Evolutionary conservation across 2,888 invertebrate species (phyloP).

Genomic region (Coelogynopora nodosa): DNA sequence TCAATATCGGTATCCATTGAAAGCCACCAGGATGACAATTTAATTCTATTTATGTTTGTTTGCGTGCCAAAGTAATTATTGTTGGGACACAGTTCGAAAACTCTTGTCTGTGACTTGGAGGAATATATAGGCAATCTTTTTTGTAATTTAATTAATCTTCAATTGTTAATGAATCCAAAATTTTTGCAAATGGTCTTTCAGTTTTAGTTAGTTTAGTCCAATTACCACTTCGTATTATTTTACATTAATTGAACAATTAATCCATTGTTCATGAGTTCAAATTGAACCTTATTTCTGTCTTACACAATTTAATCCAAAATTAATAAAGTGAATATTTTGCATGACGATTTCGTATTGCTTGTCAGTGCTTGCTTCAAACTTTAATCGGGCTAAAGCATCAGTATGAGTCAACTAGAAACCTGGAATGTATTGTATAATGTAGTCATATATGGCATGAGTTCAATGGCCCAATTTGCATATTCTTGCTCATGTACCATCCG

Average conservation of each 20-base stretch:
- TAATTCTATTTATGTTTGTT: conserved; percentile 14
- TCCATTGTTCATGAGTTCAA: conserved; percentile 10
- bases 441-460: conserved; percentile 23
- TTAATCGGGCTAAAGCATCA: conserved; percentile 31
- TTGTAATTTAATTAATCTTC: conserved; percentile 40
- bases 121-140: conserved; percentile 1
- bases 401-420: background rate
- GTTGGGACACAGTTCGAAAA: conserved; percentile 22
- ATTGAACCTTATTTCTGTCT: conserved; percentile 19
- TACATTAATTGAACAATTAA: conserved; percentile 12
- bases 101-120: conserved; percentile 14
- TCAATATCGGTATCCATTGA: background rate
- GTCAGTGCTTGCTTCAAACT: conserved; percentile 5
- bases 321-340: conserved; percentile 7
- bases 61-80: conserved; percentile 13
- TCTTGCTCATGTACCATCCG: conserved; percentile 35
- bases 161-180: conserved; percentile 22
- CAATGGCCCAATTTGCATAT: conserved; percentile 35
- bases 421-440: background rate
- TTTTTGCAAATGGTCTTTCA: conserved; percentile 30
- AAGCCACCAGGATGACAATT: conserved; percentile 8
- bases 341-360: conserved; percentile 26
- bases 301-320: conserved; percentile 5
- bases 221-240: conserved; percentile 36
- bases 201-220: conserved; percentile 29